A percentile compares a stretch with the other conserved stretches of the same genome.
phyloP scores from a whole-genome alignment of 2,113 vertebrate species.

The Climacteris rufus region DNA sequence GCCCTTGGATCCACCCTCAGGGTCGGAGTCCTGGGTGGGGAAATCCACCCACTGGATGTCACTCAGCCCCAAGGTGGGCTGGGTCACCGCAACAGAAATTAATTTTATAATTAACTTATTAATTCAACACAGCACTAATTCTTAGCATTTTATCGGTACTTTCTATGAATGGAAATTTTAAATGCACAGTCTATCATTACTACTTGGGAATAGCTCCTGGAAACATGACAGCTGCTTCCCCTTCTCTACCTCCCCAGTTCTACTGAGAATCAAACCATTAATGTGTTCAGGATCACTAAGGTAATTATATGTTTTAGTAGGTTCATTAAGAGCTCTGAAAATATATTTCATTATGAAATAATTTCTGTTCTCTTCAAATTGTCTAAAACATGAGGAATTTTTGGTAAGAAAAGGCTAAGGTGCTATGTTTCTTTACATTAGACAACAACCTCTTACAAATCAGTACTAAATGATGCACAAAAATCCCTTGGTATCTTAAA shows the following conservation, averaged over 20 bases:
- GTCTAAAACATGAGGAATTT: slow-evolving; percentile 54
- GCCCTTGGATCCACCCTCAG: too few species aligned
- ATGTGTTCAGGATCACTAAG: slow-evolving; percentile 3
- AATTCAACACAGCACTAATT: neutral
- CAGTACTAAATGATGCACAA: slow-evolving; percentile 69
- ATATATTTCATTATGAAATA: slow-evolving; percentile 5
- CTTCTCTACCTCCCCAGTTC: neutral
- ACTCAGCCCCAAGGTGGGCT: too few species aligned
- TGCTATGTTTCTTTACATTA: slow-evolving; percentile 42
- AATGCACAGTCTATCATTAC: neutral
- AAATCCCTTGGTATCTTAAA: slow-evolving; percentile 71
- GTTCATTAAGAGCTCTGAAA: slow-evolving; percentile 30
- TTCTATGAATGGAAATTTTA: neutral
- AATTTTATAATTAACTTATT: slow-evolving; percentile 2
- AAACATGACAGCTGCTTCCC: neutral
- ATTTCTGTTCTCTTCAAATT: neutral
- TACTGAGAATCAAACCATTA: slow-evolving; percentile 15
- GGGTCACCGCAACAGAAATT: too few species aligned
- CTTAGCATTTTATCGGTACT: neutral
- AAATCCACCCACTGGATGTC: too few species aligned
- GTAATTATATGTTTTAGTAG: slow-evolving; percentile 28
- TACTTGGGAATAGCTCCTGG: neutral
- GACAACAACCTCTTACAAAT: slow-evolving; percentile 68
- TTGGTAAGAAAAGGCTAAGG: slow-evolving; percentile 17
- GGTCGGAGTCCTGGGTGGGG: too few species aligned